These are phyloP conservation scores for Gandaritis pyraliata DNA, from an alignment of 2,888 invertebrate species.

Conservation along the genomic window DNA sequence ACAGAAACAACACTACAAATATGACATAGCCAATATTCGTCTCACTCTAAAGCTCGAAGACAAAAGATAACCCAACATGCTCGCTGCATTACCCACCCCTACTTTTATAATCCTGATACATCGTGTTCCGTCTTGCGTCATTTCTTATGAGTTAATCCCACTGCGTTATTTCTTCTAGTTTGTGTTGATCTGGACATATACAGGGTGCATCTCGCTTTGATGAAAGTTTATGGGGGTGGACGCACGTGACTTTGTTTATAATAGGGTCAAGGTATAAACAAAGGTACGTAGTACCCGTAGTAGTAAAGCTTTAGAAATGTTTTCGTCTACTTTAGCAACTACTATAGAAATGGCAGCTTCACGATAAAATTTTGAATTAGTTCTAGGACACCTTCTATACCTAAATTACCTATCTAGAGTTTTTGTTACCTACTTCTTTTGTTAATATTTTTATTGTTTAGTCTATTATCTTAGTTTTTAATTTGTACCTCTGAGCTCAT, in stretches of 20 bases:
- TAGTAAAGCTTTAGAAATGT: too few relatives aligned
- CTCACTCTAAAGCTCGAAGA: background rate
- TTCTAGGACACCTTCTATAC: too few relatives aligned
- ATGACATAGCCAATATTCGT: background rate
- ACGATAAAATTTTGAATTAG: too few relatives aligned
- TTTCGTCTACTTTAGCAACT: too few relatives aligned
- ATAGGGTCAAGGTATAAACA: background rate
- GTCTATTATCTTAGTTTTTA: too few relatives aligned
- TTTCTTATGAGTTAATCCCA: slow-evolving; percentile 63
- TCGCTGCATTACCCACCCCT: slow-evolving; percentile 34
- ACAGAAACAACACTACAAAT: background rate
- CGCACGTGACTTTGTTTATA: background rate
- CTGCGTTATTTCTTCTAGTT: slow-evolving; percentile 55
- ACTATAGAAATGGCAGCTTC: too few relatives aligned
- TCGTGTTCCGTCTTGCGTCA: slow-evolving; percentile 49
- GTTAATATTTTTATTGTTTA: too few relatives aligned
- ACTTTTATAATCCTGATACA: slow-evolving; percentile 57
- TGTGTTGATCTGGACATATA: slow-evolving; percentile 54
- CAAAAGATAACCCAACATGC: slow-evolving; percentile 1
- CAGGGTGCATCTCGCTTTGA: slow-evolving; percentile 31
- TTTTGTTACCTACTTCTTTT: too few relatives aligned
- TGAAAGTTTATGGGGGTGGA: background rate
- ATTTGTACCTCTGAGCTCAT: too few relatives aligned
- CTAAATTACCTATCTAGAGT: too few relatives aligned
- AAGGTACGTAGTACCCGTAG: background rate